Percentiles rank a stretch among this genome's conserved stretches.
Conservation (phyloP, 2,888 invertebrate genomes). For the Spatulosminthurus flaviceps region DNA sequence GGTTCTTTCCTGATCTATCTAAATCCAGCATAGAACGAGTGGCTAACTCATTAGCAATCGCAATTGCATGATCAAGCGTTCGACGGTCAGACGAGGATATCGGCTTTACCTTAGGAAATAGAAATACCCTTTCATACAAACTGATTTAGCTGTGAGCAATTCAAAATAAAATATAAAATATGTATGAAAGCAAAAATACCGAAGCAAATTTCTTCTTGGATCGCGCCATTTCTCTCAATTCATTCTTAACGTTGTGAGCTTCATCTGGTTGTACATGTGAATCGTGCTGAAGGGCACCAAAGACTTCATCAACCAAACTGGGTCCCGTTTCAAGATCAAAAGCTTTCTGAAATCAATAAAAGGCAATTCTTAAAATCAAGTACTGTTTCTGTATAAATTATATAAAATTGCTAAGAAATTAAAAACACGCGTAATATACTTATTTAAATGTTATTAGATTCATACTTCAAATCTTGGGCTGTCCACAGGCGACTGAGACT, state of each 20-base stretch:
- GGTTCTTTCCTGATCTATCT: constrained; percentile 64
- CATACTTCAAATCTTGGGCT: constrained; percentile 68
- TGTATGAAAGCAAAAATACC: constrained; percentile 56
- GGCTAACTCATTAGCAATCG: constrained; percentile 90
- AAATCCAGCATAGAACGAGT: constrained; percentile 71
- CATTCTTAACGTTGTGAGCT: constrained; percentile 76
- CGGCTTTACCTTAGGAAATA: constrained; percentile 76
- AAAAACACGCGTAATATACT: too few species aligned
- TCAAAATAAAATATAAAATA: neutral
- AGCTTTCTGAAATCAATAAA: constrained; percentile 64
- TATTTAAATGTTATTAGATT: too few species aligned
- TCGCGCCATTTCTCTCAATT: constrained; percentile 73
- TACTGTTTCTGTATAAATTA: too few species aligned
- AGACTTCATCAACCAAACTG: constrained; percentile 89
- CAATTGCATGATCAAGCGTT: constrained; percentile 90
- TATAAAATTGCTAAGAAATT: too few species aligned
- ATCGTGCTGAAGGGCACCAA: constrained; percentile 70
- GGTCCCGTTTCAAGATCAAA: constrained; percentile 81
- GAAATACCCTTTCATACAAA: constrained; percentile 3
- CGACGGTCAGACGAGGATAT: constrained; percentile 93
- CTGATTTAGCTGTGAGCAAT: neutral
- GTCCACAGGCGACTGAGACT: constrained; percentile 65
- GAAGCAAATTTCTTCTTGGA: constrained; percentile 69
- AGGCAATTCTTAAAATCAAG: too few species aligned
- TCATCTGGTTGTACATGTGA: constrained; percentile 65